Evolutionary conservation across 2,113 vertebrate species (phyloP).

Genomic region (Misgurnus anguillicaudatus): DNA sequence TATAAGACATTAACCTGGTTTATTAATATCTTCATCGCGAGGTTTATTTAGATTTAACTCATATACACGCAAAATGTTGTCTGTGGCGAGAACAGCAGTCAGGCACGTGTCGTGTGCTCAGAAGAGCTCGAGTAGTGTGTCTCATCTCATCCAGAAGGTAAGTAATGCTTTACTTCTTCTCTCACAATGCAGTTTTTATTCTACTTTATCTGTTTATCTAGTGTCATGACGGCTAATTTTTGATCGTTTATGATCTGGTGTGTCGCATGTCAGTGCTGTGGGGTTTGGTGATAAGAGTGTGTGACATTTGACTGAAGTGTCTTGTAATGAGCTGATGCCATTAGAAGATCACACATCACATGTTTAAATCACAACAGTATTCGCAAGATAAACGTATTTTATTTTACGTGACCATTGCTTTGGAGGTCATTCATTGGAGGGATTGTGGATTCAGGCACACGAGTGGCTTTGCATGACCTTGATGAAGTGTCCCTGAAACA

Average conservation of each 20-base stretch:
- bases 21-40: too few relatives aligned
- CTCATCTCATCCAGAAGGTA: slow-evolving; percentile 69
- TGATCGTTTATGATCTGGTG: neutral
- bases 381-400: neutral
- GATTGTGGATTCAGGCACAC: neutral
- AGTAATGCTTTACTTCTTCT: neutral
- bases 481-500: slow-evolving; percentile 26
- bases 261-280: neutral
- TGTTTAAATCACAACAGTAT: neutral
- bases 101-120: slow-evolving; percentile 60
- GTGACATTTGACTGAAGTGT: neutral
- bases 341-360: too few relatives aligned
- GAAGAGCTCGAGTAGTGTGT: slow-evolving; percentile 52
- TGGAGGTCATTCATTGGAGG: slow-evolving; percentile 7
- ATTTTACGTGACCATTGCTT: neutral
- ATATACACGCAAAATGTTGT: slow-evolving; percentile 64
- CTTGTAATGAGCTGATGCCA: neutral
- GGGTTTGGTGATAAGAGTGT: neutral
- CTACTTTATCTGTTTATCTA: neutral
- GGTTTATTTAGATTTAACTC: neutral
- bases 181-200: neutral
- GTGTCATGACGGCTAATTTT: neutral
- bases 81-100: slow-evolving; percentile 62
- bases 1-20: neutral
- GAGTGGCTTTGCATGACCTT: slow-evolving; percentile 25